Conservation (phyloP, 2,113 vertebrate genomes). For the Equus przewalskii region DNA sequence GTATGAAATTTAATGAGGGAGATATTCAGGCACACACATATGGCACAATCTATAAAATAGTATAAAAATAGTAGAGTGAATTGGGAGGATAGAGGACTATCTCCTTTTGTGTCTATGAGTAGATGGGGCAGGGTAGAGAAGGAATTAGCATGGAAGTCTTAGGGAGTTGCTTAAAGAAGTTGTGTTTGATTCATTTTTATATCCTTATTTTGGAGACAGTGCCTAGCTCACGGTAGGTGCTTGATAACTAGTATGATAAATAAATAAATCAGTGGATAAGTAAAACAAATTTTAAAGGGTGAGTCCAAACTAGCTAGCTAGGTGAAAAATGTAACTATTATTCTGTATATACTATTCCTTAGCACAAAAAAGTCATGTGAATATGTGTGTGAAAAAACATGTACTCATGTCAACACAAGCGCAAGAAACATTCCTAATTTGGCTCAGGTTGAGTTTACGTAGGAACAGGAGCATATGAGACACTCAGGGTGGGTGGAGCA, state of each 20-base stretch:
- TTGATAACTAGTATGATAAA: not conserved
- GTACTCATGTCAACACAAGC: not conserved
- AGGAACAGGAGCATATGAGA: not conserved
- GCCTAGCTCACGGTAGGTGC: not conserved
- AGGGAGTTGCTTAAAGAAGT: not conserved
- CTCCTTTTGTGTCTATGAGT: not conserved
- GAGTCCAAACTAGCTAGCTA: not conserved
- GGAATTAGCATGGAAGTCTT: not conserved
- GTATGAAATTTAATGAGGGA: not conserved
- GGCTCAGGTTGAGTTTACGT: not conserved
- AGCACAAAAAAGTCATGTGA: not conserved
- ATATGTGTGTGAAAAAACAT: not conserved
- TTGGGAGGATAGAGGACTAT: not conserved
- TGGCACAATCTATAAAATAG: not conserved
- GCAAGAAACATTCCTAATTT: not conserved
- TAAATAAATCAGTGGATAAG: not conserved
- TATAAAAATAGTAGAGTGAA: not conserved
- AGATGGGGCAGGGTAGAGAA: not conserved
- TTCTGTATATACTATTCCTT: not conserved
- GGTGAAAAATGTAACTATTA: not conserved
- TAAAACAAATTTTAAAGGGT: not conserved
- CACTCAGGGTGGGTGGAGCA: accelerated
- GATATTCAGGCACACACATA: not conserved
- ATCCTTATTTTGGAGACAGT: not conserved
- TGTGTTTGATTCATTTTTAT: not conserved